Conservation (phyloP, 2,888 invertebrate genomes). For the Diarsia dahlii region DNA sequence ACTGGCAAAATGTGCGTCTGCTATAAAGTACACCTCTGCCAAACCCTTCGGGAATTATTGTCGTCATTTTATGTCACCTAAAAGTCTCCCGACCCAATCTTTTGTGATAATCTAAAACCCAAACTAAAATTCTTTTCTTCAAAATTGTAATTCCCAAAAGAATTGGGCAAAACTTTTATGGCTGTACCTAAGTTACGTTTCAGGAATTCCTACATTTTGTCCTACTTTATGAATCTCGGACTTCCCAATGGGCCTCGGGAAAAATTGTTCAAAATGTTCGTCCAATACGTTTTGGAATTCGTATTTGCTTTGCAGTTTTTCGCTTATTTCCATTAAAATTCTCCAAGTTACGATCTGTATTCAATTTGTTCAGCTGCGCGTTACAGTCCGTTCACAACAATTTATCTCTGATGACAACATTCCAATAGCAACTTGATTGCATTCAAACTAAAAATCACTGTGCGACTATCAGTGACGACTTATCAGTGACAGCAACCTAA, state of each 20-base stretch:
- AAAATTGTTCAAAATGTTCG: conserved; percentile 73
- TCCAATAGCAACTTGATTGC: background rate
- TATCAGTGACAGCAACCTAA: background rate
- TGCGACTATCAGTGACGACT: background rate
- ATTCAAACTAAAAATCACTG: background rate
- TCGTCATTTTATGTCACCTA: background rate
- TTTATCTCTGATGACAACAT: background rate
- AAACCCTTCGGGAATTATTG: background rate
- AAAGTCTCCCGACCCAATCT: conserved; percentile 15
- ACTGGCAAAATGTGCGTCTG: background rate
- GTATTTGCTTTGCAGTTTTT: conserved; percentile 76
- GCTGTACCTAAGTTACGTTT: conserved; percentile 53
- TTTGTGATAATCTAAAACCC: conserved; percentile 31
- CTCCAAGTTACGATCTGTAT: conserved; percentile 77
- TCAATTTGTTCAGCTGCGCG: conserved; percentile 76
- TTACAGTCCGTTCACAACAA: conserved; percentile 50
- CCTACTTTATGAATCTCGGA: conserved; percentile 60
- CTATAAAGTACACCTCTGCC: background rate
- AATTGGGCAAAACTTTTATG: conserved; percentile 63
- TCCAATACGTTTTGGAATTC: conserved; percentile 76
- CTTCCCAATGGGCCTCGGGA: conserved; percentile 52
- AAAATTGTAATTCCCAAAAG: conserved; percentile 50
- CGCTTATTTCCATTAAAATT: conserved; percentile 81
- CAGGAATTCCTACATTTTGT: conserved; percentile 55
- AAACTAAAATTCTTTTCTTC: conserved; percentile 26